Conservation (phyloP, 2,797 vertebrate genomes). For the Carcharodon carcharias region DNA sequence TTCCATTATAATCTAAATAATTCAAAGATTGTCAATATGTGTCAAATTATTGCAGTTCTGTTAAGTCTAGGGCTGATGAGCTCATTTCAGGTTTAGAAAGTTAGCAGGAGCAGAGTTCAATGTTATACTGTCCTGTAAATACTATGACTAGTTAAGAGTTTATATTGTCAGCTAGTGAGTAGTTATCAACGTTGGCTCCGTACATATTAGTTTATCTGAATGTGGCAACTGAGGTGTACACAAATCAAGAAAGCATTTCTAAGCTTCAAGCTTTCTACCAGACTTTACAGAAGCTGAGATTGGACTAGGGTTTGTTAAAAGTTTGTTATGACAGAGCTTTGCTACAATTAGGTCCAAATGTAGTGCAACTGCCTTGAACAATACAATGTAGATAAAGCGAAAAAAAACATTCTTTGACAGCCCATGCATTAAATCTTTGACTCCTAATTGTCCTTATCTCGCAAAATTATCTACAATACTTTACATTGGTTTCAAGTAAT, state of each 20-base stretch:
- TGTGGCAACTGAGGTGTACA: slow-evolving; percentile 2
- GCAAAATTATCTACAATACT: not conserved
- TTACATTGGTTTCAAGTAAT: not conserved
- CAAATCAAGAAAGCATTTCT: slow-evolving; percentile 1
- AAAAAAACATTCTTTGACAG: slow-evolving; percentile 19
- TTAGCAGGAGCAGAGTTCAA: not conserved
- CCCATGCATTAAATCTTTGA: slow-evolving; percentile 22
- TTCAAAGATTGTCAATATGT: not conserved
- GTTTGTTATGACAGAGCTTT: slow-evolving; percentile 25
- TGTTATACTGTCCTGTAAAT: not conserved
- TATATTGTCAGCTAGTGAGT: not conserved
- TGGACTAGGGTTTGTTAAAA: not conserved
- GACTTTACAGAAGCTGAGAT: slow-evolving; percentile 10
- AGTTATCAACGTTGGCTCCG: not conserved
- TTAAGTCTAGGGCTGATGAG: not conserved
- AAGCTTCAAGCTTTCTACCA: not conserved
- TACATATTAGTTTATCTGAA: not conserved
- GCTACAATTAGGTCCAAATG: not conserved
- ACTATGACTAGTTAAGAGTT: no score
- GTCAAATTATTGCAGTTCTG: not conserved
- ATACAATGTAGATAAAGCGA: not conserved
- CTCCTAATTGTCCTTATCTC: slow-evolving; percentile 19
- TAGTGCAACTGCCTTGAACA: slow-evolving; percentile 3
- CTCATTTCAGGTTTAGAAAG: not conserved
- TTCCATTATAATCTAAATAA: not conserved